Evolutionary conservation across 2,797 vertebrate species (phyloP).

Genomic region (Sebastes oblongus): DNA sequence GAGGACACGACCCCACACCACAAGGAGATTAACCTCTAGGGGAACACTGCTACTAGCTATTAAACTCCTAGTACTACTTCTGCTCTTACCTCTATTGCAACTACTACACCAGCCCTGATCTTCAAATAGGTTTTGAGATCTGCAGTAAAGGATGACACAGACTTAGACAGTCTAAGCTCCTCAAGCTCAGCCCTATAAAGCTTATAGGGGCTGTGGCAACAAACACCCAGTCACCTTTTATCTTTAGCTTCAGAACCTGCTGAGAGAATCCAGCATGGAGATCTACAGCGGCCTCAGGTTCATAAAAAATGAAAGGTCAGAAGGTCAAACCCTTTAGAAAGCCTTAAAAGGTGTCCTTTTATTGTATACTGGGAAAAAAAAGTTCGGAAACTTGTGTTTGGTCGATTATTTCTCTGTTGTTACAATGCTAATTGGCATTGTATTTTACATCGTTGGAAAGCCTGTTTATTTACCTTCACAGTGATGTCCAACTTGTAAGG

Average conservation of each 20-base stretch:
- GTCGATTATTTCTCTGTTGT: too few relatives aligned
- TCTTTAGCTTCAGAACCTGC: not conserved
- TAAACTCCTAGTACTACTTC: not conserved
- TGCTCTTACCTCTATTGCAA: not conserved
- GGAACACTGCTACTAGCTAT: not conserved
- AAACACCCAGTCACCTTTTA: constrained; percentile 23
- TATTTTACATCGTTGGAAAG: too few relatives aligned
- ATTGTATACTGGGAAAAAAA: not conserved
- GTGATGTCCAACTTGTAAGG: too few relatives aligned
- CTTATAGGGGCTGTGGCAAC: not conserved
- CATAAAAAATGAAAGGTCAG: not conserved
- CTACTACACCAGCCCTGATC: constrained; percentile 6
- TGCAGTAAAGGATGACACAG: constrained; percentile 19
- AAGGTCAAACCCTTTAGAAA: not conserved
- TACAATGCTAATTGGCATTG: too few relatives aligned
- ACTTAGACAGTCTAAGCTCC: constrained; percentile 46
- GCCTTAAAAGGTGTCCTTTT: not conserved
- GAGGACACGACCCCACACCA: too few relatives aligned
- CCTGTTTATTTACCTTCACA: too few relatives aligned
- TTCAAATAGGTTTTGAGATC: constrained; percentile 12
- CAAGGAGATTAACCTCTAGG: too few relatives aligned
- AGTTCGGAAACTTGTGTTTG: too few relatives aligned
- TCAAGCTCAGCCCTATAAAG: not conserved
- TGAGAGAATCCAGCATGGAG: not conserved
- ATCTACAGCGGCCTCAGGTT: not conserved